A percentile compares a stretch with the other conserved stretches of the same genome.
Evolutionary conservation across 2,888 invertebrate species (phyloP).

Genomic region (Drosophila mulleri): DNA sequence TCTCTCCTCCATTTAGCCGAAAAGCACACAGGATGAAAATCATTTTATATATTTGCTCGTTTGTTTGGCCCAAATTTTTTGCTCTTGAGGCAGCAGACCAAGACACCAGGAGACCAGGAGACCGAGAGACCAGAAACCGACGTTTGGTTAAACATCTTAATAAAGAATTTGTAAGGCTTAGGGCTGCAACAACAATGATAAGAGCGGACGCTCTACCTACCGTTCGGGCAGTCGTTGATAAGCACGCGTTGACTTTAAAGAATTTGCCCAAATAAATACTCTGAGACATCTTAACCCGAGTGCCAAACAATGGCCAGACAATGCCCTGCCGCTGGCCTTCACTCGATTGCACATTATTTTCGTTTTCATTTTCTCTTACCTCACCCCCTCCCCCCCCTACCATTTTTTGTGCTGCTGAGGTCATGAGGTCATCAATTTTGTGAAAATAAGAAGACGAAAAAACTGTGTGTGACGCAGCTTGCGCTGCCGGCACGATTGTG

Average conservation of each 20-base stretch:
- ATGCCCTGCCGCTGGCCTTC: slow-evolving; percentile 2
- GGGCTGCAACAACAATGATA: slow-evolving; percentile 43
- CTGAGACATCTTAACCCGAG: slow-evolving; percentile 33
- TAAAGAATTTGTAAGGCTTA: slow-evolving; percentile 68
- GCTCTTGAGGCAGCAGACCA: not conserved
- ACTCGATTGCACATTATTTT: slow-evolving; percentile 36
- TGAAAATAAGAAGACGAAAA: slow-evolving; percentile 20
- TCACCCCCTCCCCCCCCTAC: no score
- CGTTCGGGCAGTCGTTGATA: slow-evolving; percentile 29
- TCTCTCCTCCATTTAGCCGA: not conserved
- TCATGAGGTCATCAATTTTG: slow-evolving; percentile 72
- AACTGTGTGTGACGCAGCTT: slow-evolving; percentile 53
- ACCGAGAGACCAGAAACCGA: slow-evolving; percentile 4
- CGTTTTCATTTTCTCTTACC: not conserved
- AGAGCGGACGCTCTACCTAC: not conserved
- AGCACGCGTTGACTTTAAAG: slow-evolving; percentile 62
- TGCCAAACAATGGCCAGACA: slow-evolving; percentile 59
- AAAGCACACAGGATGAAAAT: slow-evolving; percentile 39
- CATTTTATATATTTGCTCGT: slow-evolving; percentile 69
- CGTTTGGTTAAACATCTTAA: slow-evolving; percentile 64
- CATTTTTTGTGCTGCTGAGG: slow-evolving; percentile 34
- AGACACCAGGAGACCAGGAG: slow-evolving; percentile 1
- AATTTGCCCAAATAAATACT: slow-evolving; percentile 57
- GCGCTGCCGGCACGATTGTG: slow-evolving; percentile 38
- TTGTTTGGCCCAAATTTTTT: slow-evolving; percentile 59